Conservation (phyloP, 2,797 vertebrate species). For the Notamacropus eugenii region DNA sequence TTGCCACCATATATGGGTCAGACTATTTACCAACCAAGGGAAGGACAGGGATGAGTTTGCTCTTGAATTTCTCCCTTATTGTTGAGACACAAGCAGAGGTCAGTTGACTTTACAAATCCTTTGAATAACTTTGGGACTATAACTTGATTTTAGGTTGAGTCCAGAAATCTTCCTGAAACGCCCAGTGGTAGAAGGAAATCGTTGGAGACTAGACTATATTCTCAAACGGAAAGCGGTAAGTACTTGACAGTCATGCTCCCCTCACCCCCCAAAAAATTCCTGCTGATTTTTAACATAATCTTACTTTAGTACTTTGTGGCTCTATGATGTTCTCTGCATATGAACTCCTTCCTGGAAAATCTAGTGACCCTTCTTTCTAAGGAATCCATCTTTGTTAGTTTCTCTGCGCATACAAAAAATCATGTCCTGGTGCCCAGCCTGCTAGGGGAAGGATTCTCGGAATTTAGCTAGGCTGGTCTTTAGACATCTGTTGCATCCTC, state of each 20-base stretch:
- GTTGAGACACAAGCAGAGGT: neutral
- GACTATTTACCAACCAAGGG: neutral
- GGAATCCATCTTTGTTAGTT: neutral
- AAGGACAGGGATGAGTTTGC: neutral
- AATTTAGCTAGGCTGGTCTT: neutral
- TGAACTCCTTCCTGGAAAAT: neutral
- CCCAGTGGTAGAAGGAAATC: constrained; percentile 96
- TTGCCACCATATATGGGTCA: neutral
- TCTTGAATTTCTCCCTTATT: constrained; percentile 10
- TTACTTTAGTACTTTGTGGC: neutral
- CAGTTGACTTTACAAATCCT: constrained; percentile 43
- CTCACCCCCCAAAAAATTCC: neutral
- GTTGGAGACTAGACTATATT: constrained; percentile 94
- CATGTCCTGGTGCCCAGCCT: neutral
- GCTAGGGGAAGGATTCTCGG: neutral
- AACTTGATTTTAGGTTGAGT: constrained; percentile 89
- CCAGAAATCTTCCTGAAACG: constrained; percentile 98
- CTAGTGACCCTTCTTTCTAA: neutral
- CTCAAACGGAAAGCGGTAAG: constrained; percentile 95
- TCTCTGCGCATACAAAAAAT: neutral
- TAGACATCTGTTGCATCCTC: neutral
- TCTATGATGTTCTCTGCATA: neutral
- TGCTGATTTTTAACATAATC: neutral
- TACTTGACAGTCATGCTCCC: constrained; percentile 47
- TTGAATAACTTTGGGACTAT: constrained; percentile 56